A percentile compares a stretch with the other conserved stretches of the same genome.
phyloP scores from a whole-genome alignment of 2,888 invertebrate species.

The Erannis defoliaria region DNA sequence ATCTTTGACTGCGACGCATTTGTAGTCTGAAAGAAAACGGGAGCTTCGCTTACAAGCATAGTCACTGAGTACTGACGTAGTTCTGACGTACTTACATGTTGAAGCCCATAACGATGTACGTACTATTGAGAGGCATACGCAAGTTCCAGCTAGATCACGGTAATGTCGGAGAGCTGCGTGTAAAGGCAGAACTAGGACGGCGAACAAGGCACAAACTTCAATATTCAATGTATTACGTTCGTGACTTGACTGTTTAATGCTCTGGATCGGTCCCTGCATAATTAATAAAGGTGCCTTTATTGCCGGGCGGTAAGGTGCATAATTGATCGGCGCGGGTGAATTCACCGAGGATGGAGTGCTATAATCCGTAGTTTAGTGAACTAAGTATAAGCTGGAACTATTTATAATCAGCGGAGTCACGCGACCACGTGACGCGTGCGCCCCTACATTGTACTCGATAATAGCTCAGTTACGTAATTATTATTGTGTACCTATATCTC shows the following conservation, averaged over 20 bases:
- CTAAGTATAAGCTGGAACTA: conserved; percentile 25
- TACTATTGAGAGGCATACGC: background rate
- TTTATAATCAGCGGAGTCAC: conserved; percentile 40
- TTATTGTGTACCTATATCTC: too few relatives aligned
- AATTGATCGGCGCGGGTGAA: conserved; percentile 26
- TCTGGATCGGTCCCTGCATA: conserved; percentile 30
- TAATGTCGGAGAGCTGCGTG: background rate
- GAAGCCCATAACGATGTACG: too few relatives aligned
- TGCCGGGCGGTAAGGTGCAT: conserved; percentile 37
- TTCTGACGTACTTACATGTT: too few relatives aligned
- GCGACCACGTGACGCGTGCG: conserved; percentile 25
- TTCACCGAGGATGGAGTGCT: conserved; percentile 16
- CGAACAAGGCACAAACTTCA: conserved; percentile 27
- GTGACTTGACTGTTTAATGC: conserved; percentile 42
- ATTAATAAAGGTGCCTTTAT: conserved; percentile 39
- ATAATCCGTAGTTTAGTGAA: conserved; percentile 32
- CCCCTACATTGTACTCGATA: background rate
- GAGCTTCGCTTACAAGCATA: too few relatives aligned
- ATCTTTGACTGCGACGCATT: too few relatives aligned
- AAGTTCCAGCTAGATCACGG: background rate
- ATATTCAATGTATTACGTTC: conserved; percentile 38
- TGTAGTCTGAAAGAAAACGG: too few relatives aligned
- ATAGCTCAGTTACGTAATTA: too few relatives aligned
- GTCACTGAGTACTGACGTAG: too few relatives aligned
- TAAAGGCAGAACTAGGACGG: conserved; percentile 14